Conservation (phyloP, 2,113 vertebrate species). For the Scartelaos histophorus region DNA sequence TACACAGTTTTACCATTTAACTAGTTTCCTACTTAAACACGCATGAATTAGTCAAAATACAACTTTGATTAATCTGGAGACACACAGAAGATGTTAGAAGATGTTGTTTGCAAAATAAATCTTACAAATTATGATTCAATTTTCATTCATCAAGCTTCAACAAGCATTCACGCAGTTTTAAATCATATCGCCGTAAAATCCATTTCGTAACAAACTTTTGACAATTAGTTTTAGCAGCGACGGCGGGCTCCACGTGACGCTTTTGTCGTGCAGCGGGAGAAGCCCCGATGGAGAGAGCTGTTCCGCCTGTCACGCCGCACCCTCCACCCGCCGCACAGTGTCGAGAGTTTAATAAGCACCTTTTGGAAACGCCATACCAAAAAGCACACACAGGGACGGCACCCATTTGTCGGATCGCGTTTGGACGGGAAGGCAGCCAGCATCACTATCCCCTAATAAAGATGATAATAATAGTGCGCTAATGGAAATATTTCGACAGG, state of each 20-base stretch:
- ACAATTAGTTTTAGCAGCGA: background rate
- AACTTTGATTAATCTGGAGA: too few species aligned
- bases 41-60: too few species aligned
- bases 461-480: background rate
- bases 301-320: background rate
- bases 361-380: background rate
- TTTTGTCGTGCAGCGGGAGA: background rate
- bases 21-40: too few species aligned
- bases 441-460: background rate
- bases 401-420: background rate
- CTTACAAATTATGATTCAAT: background rate
- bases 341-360: slow-evolving; percentile 6
- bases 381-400: slow-evolving; percentile 1
- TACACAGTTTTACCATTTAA: too few species aligned
- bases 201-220: background rate
- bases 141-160: background rate
- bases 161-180: background rate
- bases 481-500: background rate
- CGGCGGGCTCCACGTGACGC: background rate
- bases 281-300: background rate
- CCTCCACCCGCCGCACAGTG: background rate
- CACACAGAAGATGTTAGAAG: too few species aligned
- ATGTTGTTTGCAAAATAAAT: too few species aligned
- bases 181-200: background rate
- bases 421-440: background rate